Base-by-base conservation (phyloP, 2,888 invertebrate genomes). In the Ephialtes manifestator region DNA sequence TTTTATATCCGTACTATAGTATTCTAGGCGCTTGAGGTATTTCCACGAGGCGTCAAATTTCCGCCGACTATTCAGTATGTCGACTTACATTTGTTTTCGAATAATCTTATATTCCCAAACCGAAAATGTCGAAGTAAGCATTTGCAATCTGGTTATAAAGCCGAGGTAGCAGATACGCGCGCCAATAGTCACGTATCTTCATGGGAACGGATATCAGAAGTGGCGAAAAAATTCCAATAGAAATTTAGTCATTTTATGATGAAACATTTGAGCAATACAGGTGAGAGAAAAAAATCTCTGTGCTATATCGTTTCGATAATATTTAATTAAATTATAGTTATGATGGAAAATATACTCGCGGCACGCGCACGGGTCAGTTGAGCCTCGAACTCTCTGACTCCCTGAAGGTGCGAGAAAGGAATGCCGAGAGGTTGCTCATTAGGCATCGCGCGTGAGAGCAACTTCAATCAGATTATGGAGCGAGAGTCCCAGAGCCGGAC, bases 391-490 rank as follows among this genome's bases (percentile, higher is more conserved):
- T 48, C 39, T 35, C 28, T 24, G 15, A 24, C 28, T 63, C n/a
- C 43, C 53, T 35, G 15, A 81, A 84, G 81, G 81, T 81, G 90
- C 88, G 91, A 90, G 91, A 90, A 92, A 81, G 91, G 90, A 91
- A 92, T 91, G 91, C 88, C 84, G 88, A 84, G 88, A 90, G 88
- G 87, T 88, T 89, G 89, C 90, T 92, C 91, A 91, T 92, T 92
- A 92, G 89, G 89, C 88, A 88, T 88, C 87, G 79, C 60, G 72
- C 87, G 80, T 60, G 75, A 79, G 83, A 88, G 87, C 81, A 86
- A 87, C 89, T 91, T 92, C 89, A 88, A 92, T 92, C 92, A 90
- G 92, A 92, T 92, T 92, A 88, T 89, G 81, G 81, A 87, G 87
- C 80, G 88, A 74, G 83, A 74, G 88, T 75, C 79, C 84, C 82